Base-by-base conservation (phyloP, 2,888 invertebrate genomes). In the Xestobium rufovillosum region DNA sequence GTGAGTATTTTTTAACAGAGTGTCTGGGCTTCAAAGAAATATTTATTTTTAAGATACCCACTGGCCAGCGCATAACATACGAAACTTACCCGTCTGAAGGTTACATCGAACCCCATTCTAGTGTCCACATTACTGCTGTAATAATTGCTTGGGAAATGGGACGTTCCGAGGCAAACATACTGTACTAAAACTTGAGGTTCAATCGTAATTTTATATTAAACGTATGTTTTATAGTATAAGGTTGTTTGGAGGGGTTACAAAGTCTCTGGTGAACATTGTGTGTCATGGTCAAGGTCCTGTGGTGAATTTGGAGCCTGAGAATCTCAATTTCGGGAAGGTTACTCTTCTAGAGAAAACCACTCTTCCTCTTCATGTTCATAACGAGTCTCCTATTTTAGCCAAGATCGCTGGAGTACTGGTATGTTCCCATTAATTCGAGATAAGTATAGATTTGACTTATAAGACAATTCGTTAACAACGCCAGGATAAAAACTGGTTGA, bases 341-440 rank as follows among this genome's bases (percentile, higher is more conserved):
- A 69, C 71, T 31, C 66, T 83, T 14, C 62, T 84, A 13, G 63
- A 63, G 9, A 67, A 62, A 39, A 63, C 64, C 17, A 63, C 68
- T 2, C 70, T 73, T 61, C 53, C 51, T 1, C 56, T 84, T 1
- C 67, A 65, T 1, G 56, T 84, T 1, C 70, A 70, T 37, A 85
- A 82, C 51, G 80, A 83, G 55, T 81, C 83, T 0, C 82, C 83
- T 1, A 78, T 84, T 26, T 57, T 68, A 30, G 80, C 83, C 1
- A 58, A 33, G 4, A 42, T 55, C 17, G 23, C n/a, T 8, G 23
- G 6, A 8, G n/a, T 8, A 19, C 23, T 19, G n/a, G 23, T 19
- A 19, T 8, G 23, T 19, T n/a, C n/a, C n/a, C n/a, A n/a, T n/a
- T n/a, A n/a, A n/a, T n/a, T n/a, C n/a, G n/a, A n/a, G n/a, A n/a